These are phyloP conservation scores for Nixonia krombeini DNA, from an alignment of 1,140 invertebrate genomes.

Conservation along the genomic window DNA sequence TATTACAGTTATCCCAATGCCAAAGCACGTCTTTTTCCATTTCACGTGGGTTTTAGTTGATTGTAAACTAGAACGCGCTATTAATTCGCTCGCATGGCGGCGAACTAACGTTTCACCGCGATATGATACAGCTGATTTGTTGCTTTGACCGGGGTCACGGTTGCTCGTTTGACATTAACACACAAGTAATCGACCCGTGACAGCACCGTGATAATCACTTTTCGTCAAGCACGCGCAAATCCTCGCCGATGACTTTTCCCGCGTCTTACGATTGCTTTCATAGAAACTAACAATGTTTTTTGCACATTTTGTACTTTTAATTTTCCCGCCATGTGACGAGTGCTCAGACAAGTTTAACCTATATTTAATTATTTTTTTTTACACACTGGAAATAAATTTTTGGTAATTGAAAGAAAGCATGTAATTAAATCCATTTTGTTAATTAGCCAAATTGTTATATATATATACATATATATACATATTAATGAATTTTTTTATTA, in stretches of 20 bases:
- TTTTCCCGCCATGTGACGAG: too few relatives aligned
- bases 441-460: too few relatives aligned
- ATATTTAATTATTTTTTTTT: too few relatives aligned
- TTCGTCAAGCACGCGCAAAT: neutral
- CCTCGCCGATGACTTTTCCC: neutral
- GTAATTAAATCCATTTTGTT: too few relatives aligned
- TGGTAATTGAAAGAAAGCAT: too few relatives aligned
- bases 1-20: neutral
- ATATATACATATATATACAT: too few relatives aligned
- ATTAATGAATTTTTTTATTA: neutral
- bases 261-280: too few relatives aligned
- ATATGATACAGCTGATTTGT: neutral
- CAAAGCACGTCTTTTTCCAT: neutral
- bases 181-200: constrained; percentile 25
- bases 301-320: too few relatives aligned
- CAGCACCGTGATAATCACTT: constrained; percentile 12
- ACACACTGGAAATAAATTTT: too few relatives aligned
- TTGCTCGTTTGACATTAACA: constrained; percentile 22
- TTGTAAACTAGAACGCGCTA: neutral
- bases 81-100: neutral
- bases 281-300: too few relatives aligned
- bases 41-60: neutral
- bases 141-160: constrained; percentile 22
- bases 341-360: too few relatives aligned
- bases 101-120: neutral